Evolutionary conservation across 2,113 vertebrate species (phyloP), one percentile per base, ranked within the genome.

Genomic region (Hippocampus abdominalis): DNA sequence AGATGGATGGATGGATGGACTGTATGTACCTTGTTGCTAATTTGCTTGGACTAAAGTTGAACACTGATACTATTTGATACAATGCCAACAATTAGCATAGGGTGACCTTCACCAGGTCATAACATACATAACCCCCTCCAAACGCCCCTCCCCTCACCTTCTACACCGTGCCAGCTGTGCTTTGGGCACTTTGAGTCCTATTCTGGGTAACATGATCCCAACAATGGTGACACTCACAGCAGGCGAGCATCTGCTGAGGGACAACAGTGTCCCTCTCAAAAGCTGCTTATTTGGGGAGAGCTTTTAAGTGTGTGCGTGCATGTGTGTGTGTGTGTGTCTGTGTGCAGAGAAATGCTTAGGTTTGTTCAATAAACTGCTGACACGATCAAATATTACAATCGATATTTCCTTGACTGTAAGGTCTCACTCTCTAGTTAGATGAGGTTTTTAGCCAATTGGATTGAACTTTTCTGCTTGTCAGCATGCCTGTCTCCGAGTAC

Each of bases 211-310:
- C 54, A 64, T 71, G 86, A 89, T 89, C 77, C 73, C 40, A 64
- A 75, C 53, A 42, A 62, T 76, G 82, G 77, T 80, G 76, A 80
- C 69, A 73, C 67, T 73, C 76, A 61, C 80, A 76, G 83, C 81
- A 73, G 77, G 83, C 77, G 71, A 84, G 86, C 89, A 91, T 91
- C 88, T 90, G 89, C 85, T 80, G 71, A 70, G 66, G 84, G 84
- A 88, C 81, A 70, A 86, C 83, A 80, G 81, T 59, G 80, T 74
- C 71, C 69, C 82, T 76, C 80, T 90, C 88, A 84, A 82, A 88
- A 79, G 71, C 42, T 70, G 73, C 89, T 46, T 80, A 87, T 61
- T 51, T 73, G 61, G 75, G 88, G 88, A 59, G 77, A 71, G 78
- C 44, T 48, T 48, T 63, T 66, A 73, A 13, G 66, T 79, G 65